These are phyloP conservation scores for Baronia brevicornis DNA, from an alignment of 2,888 invertebrate species.

Conservation along the genomic window DNA sequence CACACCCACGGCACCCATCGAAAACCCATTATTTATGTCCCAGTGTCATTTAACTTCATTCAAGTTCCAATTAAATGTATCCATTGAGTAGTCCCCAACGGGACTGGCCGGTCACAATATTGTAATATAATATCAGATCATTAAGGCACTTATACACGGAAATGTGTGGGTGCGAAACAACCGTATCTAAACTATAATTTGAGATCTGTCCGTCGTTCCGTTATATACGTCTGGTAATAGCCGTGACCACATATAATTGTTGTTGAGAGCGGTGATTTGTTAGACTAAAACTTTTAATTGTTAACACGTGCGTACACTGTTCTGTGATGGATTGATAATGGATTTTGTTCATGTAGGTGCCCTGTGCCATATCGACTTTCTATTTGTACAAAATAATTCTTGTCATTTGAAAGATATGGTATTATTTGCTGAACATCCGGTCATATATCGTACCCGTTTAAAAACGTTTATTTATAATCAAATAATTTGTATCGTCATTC, in stretches of 20 bases:
- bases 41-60: conserved; percentile 38
- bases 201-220: conserved; percentile 57
- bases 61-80: conserved; percentile 43
- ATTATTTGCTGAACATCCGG: too few species aligned
- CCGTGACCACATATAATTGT: conserved; percentile 65
- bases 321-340: conserved; percentile 12
- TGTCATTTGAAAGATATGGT: too few species aligned
- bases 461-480: too few species aligned
- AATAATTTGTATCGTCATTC: too few species aligned
- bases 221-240: conserved; percentile 53
- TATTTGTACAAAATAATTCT: too few species aligned
- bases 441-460: too few species aligned
- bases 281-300: conserved; percentile 61
- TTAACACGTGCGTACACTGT: conserved; percentile 56
- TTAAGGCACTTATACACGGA: conserved; percentile 65
- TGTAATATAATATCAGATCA: conserved; percentile 68
- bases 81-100: conserved; percentile 53
- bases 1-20: conserved; percentile 33
- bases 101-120: conserved; percentile 52
- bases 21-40: conserved; percentile 43
- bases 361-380: conserved; percentile 46
- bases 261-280: conserved; percentile 56
- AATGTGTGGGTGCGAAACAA: conserved; percentile 73
- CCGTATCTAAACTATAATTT: conserved; percentile 73
- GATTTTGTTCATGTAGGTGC: conserved; percentile 36